Base-by-base conservation (phyloP, 2,797 vertebrate species). In the Salarias fasciatus region DNA sequence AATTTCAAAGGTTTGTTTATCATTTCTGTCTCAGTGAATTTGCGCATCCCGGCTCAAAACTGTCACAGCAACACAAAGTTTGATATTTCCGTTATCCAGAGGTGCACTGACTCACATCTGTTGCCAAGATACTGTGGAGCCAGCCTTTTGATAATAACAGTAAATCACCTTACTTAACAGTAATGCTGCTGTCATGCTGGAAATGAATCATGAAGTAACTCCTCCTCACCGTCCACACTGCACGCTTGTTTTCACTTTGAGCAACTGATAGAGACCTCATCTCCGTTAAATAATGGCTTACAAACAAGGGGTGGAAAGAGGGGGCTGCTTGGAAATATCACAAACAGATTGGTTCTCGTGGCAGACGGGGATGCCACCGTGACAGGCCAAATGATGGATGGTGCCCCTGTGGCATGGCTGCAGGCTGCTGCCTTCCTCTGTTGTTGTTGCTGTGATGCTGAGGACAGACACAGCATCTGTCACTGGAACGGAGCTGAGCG, bases 1-100 rank as follows among this genome's bases (percentile, higher is more conserved):
- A 98, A 97, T 94, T 99, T 99, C 87, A 99, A 99, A 98, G 97
- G 97, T 97, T 94, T 88, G 93, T 79, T 64, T 18, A 8, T 41
- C 15, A 44, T 5, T 10, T n/a, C 60, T 0, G 36, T 31, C 2
- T 63, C 8, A 60, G 38, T 42, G 38, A 9, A 6, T 9, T 2
- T 13, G 8, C 18, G 29, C 37, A 46, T 40, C 3, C 43, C 15
- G 53, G 4, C 18, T 18, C 13, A 33, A 29, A 8, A 33, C 47
- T 38, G 24, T 8, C 51, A 50, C 52, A 45, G 15, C 18, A 24
- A 15, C 43, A 11, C 43, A 6, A 48, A 58, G 8, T 69, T 42
- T 69, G 10, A 44, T 54, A 69, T 70, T 28, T 24, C 18, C 24
- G 18, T 24, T 24, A 24, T 24, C 2, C 24, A 24, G 18, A 62